phyloP scores from a whole-genome alignment of 1,140 invertebrate species.

The Monochamus saltuarius region DNA sequence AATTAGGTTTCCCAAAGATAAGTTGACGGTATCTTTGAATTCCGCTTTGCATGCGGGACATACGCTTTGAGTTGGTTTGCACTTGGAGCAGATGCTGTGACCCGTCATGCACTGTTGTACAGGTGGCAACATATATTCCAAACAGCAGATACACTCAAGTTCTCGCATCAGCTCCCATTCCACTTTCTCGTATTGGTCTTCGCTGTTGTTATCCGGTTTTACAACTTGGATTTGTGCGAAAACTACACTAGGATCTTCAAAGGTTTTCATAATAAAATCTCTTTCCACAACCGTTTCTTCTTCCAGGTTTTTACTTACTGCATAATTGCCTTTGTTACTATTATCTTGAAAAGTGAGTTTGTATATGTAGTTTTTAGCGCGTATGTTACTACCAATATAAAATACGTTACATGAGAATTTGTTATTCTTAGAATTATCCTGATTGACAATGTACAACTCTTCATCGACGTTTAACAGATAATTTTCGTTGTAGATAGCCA shows the following conservation, averaged over 20 bases:
- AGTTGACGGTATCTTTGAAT: constrained; percentile 71
- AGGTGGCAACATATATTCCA: constrained; percentile 76
- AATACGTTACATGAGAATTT: constrained; percentile 22
- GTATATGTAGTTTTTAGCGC: constrained; percentile 13
- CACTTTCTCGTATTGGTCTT: constrained; percentile 1
- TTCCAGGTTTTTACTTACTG: constrained; percentile 9
- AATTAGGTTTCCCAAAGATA: constrained; percentile 67
- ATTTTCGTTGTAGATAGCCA: constrained; percentile 26
- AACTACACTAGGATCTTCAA: constrained; percentile 22
- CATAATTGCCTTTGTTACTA: constrained; percentile 3
- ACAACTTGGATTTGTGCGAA: constrained; percentile 19
- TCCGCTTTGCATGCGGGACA: constrained; percentile 76
- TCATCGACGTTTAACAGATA: constrained; percentile 25
- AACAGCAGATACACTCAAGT: constrained; percentile 63
- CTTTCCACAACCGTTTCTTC: neutral
- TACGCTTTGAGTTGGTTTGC: constrained; percentile 61
- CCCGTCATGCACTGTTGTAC: constrained; percentile 74
- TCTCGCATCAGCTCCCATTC: constrained; percentile 14
- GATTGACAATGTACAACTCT: constrained; percentile 23
- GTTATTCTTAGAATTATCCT: constrained; percentile 8
- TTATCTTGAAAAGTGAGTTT: constrained; percentile 19
- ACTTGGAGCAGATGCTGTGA: constrained; percentile 73
- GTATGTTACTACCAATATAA: constrained; percentile 13
- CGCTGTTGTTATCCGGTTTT: neutral
- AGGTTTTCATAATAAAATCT: constrained; percentile 4